These are phyloP conservation scores for Ladona fulva DNA, from an alignment of 1,140 invertebrate species.

Conservation along the genomic window DNA sequence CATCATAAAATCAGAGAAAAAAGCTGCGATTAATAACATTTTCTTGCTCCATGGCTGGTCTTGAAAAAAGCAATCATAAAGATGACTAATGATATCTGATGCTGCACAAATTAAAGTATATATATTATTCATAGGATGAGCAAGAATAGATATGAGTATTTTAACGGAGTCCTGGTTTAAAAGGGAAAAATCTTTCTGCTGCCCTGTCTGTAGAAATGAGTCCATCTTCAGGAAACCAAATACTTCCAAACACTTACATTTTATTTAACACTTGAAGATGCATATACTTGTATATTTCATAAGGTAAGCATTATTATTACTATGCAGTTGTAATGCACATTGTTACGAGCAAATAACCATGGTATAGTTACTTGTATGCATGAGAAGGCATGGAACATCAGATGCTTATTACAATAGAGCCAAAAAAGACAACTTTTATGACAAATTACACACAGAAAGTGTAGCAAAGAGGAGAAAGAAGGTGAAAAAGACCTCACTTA, in stretches of 20 bases:
- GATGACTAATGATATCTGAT: too few relatives aligned
- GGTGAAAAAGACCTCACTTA: neutral
- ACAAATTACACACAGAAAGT: constrained; percentile 6
- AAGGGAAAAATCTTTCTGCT: neutral
- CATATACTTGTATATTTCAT: constrained; percentile 5
- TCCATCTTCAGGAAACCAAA: neutral
- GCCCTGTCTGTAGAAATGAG: neutral
- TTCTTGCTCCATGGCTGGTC: too few relatives aligned
- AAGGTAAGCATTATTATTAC: neutral
- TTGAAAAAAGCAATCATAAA: too few relatives aligned
- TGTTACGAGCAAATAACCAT: constrained; percentile 5
- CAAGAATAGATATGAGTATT: too few relatives aligned
- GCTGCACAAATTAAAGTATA: too few relatives aligned
- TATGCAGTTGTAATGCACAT: neutral
- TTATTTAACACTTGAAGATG: constrained; percentile 10
- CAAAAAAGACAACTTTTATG: constrained; percentile 2
- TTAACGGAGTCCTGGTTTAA: too few relatives aligned
- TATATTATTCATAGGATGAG: too few relatives aligned
- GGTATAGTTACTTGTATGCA: neutral
- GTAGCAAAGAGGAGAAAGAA: constrained; percentile 9
- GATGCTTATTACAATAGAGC: constrained; percentile 1
- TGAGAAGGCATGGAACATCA: neutral
- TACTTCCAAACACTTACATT: constrained; percentile 10
- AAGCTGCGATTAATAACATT: too few relatives aligned
- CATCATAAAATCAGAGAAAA: too few relatives aligned